Base-by-base conservation (phyloP, 2,888 invertebrate genomes). In the Doris montereyensis region DNA sequence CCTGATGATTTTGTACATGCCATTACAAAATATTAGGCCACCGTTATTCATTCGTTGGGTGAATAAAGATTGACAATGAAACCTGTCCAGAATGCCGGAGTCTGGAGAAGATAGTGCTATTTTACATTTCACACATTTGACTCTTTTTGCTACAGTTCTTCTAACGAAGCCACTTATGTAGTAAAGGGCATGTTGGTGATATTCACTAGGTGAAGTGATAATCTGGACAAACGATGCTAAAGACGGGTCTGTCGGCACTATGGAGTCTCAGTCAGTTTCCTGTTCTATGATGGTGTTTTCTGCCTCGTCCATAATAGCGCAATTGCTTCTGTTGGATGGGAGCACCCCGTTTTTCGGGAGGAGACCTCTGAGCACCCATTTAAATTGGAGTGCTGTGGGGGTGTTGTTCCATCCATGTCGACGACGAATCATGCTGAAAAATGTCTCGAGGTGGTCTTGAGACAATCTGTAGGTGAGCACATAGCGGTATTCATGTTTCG, bases 361-460 rank as follows among this genome's bases (percentile, higher is more conserved):
- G 8, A 41, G 17, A 10, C 8, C 52, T 41, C 52, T 5, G 8
- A 41, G 17, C 17, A 17, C 5, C 52, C 52, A 41, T 17, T 41
- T 41, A 17, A 41, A 41, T 41, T 41, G 52, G 8, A 41, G 17
- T 10, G 52, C 52, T 41, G 52, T 41, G 52, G 52, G 52, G 52
- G 5, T 41, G 17, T 41, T 41, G 5, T 41, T 41, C 52, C 17
- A 41, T 10, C 52, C 52, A 41, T 41, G 5, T 17, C 26, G 26
- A 57, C 74, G 5, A 3, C 8, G 26, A 2, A 28, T 5, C 4
- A 57, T 58, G 21, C 8, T 35, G 28, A n/a, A 57, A 24, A 57
- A 24, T 21, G 58, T 58, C 30, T 58, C 74, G 17, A 57, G n/a
- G 58, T 58, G 58, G 30, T 74, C 74, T 32, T 41, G 74, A 21